phyloP scores from a whole-genome alignment of 2,113 vertebrate species.

The Piaya cayana region DNA sequence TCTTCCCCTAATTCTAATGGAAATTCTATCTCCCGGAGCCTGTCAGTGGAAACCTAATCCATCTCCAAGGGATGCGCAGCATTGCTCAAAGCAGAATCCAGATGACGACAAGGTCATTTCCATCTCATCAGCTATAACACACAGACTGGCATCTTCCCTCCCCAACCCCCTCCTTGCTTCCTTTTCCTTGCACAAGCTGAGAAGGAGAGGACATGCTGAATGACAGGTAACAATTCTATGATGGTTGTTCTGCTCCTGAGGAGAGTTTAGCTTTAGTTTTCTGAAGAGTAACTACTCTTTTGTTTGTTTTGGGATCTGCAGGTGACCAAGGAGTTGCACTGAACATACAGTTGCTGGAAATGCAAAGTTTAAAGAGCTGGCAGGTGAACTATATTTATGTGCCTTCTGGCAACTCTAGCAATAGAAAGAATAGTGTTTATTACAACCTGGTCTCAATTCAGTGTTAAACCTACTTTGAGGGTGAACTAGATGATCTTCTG shows the following conservation, averaged over 20 bases:
- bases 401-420: background rate
- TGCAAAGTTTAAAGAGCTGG: background rate
- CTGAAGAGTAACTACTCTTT: background rate
- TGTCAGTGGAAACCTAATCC: slow-evolving; percentile 50
- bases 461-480: background rate
- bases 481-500: background rate
- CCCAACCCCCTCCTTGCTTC: accelerated
- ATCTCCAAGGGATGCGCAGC: background rate
- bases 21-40: slow-evolving; percentile 37
- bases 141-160: background rate
- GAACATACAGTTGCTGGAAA: background rate
- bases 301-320: background rate
- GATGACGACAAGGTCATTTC: slow-evolving; percentile 20
- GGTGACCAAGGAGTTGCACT: background rate
- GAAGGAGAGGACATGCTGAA: background rate
- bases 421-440: background rate
- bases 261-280: background rate
- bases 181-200: background rate
- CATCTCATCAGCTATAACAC: background rate
- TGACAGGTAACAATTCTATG: background rate
- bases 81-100: background rate
- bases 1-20: slow-evolving; percentile 46
- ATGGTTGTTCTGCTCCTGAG: background rate
- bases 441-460: background rate
- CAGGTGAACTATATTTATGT: background rate